Base-by-base conservation (phyloP, 2,797 vertebrate species). In the Hippocampus kuda region DNA sequence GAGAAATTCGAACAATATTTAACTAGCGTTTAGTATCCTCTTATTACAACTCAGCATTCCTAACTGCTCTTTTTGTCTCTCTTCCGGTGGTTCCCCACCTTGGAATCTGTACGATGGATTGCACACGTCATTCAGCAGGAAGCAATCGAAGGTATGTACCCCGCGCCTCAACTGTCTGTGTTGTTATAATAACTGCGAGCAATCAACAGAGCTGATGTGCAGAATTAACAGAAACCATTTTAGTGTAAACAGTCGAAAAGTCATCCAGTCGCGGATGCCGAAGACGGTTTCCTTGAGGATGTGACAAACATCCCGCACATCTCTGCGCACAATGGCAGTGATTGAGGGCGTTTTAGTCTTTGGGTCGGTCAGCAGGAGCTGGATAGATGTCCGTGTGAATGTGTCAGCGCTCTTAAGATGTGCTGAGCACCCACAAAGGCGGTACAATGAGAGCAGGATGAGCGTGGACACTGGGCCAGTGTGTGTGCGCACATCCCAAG, bases 111-210 rank as follows among this genome's bases (percentile, higher is more conserved):
- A 70, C 18, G 65, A 71, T 75, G 81, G 75, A 71, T 67, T 20
- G 26, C 11, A 24, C 13, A 18, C 46, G 12, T 62, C 54, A 68
- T 38, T 44, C 72, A 72, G 10, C 85, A 89, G 91, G 78, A 92
- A 90, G 85, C 90, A 90, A 71, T 57, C 90, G 6, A 92, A 92
- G 91, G 91, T 92, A 89, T 74, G 89, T 83, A 56, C 71, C 74
- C 12, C 68, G n/a, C 22, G 64, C 65, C 16, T 46, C 12, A 46
- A 42, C 41, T 26, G 41, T 64, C 62, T 65, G 44, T 42, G 61
- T 65, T 27, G 7, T 20, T 65, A 27, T 48, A 20, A 48, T 46
- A 16, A 49, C 15, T 9, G 9, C 46, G 24, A 27, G 42, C 44
- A 9, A 46, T 71, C 48, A 41, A 65, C 66, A 70, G 53, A 68